Base-by-base conservation (phyloP, 2,888 invertebrate genomes). In the Fragum fragum region DNA sequence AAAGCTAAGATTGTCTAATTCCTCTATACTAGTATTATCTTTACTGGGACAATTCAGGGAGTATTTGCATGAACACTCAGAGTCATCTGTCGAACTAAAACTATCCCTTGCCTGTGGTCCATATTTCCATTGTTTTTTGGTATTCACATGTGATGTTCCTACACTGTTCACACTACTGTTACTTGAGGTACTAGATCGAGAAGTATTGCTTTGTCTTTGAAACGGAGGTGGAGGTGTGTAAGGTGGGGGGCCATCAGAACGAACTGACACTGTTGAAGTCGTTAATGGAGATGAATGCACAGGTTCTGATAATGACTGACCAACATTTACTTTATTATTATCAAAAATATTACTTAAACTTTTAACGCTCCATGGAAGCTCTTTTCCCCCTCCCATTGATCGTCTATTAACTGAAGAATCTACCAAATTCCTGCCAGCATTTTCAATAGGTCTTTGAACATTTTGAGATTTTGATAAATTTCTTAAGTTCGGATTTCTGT, bases 291-390 rank as follows among this genome's bases (percentile, higher is more conserved):
- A 73, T 5, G 66, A 47, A 47, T 52, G 39, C 6, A 39, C 42
- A 26, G 76, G 63, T 21, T 66, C 73, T 59, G 39, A 55, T 18
- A 63, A 26, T 26, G 66, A 36, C 18, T 61, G 29, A 42, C 21
- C 18, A 0, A 66, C 74, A 39, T 53, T 59, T 29, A 57, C 53
- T 73, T 83, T 81, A 52, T 71, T 85, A 42, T 81, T 73, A 81
- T 87, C 87, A 71, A 86, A 91, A 61, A 87, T 85, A 47, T 88
- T 86, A 63, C 89, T 89, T 63, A 92, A 81, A 36, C 84, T 82
- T 77, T 90, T 90, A 1, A 92, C 92, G 86, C 91, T 91, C 92
- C 92, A 92, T 11, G 91, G 91, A 52, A 91, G 80, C 53, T 90
- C 90, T 63, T 83, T 83, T 6, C 63, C 39, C 42, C 52, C 32